These are phyloP conservation scores for Eunapius fragilis DNA, from an alignment of 37 sponge, comb jelly and placozoan genomes.

Conservation along the genomic window DNA sequence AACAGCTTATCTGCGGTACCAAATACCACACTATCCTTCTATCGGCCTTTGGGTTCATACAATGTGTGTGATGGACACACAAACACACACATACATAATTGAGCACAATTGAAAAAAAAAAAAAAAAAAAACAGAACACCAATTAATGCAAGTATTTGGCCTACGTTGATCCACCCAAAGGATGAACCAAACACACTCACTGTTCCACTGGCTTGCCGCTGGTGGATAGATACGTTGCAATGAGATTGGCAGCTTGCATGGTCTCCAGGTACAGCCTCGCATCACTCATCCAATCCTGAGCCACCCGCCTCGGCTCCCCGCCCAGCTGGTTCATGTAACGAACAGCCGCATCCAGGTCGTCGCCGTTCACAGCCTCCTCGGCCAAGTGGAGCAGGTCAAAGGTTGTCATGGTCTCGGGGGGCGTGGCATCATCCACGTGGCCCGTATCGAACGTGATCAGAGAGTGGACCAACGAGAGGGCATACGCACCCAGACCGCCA, in stretches of 20 bases:
- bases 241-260: conserved; percentile 64
- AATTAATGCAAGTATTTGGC: neutral
- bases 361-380: conserved; percentile 22
- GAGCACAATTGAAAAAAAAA: no score
- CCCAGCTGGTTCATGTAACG: conserved; percentile 61
- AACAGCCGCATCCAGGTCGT: conserved; percentile 73
- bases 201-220: conserved; percentile 25
- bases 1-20: no score
- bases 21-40: no score
- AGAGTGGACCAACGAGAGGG: conserved; percentile 64
- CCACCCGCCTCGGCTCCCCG: conserved; percentile 81
- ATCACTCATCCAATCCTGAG: conserved; percentile 85
- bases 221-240: conserved; percentile 60
- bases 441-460: conserved; percentile 34
- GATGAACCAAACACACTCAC: neutral
- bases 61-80: no score
- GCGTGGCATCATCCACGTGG: neutral
- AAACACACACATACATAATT: no score
- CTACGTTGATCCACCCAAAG: neutral
- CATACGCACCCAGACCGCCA: conserved; percentile 66
- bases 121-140: no score
- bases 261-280: conserved; percentile 77
- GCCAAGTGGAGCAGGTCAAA: conserved; percentile 58
- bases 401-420: conserved; percentile 31
- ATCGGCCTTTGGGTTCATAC: no score